phyloP scores from a whole-genome alignment of 2,888 invertebrate species.

The Mimachlamys varia region DNA sequence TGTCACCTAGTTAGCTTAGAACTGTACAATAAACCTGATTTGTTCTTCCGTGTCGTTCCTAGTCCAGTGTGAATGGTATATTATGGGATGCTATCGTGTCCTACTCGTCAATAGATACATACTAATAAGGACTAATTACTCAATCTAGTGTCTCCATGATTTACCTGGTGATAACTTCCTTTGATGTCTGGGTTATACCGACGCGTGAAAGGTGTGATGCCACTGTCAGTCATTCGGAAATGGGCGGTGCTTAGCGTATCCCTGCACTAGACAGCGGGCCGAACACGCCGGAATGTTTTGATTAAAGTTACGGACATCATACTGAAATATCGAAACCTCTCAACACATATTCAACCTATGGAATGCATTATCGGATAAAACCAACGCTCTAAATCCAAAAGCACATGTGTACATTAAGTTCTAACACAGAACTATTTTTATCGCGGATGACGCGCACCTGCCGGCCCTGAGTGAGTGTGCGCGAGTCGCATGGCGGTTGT shows the following conservation, averaged over 20 bases:
- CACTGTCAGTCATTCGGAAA: conserved; percentile 13
- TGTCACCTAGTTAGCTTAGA: not conserved
- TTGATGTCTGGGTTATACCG: not conserved
- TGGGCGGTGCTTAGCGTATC: not conserved
- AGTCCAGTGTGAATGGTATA: not conserved
- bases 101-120: conserved; percentile 22
- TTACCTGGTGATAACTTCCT: conserved; percentile 15
- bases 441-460: conserved; percentile 24
- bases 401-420: not conserved
- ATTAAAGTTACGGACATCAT: not conserved
- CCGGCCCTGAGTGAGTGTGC: not conserved
- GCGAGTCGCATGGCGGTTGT: conserved; percentile 29
- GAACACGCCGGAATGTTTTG: conserved; percentile 4
- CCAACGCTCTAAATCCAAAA: not conserved
- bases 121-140: conserved; percentile 34
- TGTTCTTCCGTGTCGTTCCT: not conserved
- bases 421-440: not conserved
- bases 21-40: not conserved
- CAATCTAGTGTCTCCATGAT: not conserved
- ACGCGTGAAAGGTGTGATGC: conserved; percentile 36
- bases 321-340: not conserved
- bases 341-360: not conserved
- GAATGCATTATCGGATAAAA: not conserved
- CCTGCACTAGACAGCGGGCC: not conserved
- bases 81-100: not conserved